A percentile compares a stretch with the other conserved stretches of the same genome.
Conservation (phyloP, 1,140 invertebrate genomes). For the Leptinotarsa defecta region DNA sequence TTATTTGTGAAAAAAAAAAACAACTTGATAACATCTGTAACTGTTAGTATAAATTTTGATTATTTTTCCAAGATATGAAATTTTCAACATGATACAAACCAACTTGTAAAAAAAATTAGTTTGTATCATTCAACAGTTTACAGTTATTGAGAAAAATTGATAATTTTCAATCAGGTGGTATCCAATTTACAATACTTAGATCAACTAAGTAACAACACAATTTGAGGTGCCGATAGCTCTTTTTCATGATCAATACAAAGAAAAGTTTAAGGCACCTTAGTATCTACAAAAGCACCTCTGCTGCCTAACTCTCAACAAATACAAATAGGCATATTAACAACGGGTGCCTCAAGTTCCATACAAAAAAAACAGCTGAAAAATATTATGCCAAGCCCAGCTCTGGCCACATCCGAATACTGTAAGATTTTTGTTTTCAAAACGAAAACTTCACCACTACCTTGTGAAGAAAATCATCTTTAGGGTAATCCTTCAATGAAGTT, state of each 20-base stretch:
- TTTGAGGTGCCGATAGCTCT: slow-evolving; percentile 28
- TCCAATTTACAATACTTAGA: slow-evolving; percentile 22
- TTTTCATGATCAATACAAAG: slow-evolving; percentile 13
- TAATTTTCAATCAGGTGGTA: slow-evolving; percentile 11
- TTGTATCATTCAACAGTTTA: background rate
- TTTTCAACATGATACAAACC: background rate
- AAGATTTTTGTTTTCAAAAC: background rate
- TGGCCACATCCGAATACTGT: background rate
- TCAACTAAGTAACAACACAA: slow-evolving; percentile 24
- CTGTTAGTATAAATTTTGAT: slow-evolving; percentile 22
- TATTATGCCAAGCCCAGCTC: slow-evolving; percentile 7
- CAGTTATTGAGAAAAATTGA: background rate
- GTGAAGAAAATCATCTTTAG: background rate
- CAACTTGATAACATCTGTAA: slow-evolving; percentile 15
- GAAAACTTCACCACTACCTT: slow-evolving; percentile 2
- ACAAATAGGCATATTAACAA: slow-evolving; percentile 18
- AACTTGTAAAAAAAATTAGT: background rate
- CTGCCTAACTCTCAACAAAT: slow-evolving; percentile 23
- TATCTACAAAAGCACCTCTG: slow-evolving; percentile 22
- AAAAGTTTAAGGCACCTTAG: slow-evolving; percentile 28
- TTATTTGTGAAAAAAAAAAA: slow-evolving; percentile 27
- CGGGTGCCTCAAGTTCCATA: background rate
- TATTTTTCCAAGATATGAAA: slow-evolving; percentile 1
- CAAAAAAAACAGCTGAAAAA: slow-evolving; percentile 9
- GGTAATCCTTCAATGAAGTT: background rate